phyloP scores from a whole-genome alignment of 2,888 invertebrate genomes.

The Salpingus planirostris region DNA sequence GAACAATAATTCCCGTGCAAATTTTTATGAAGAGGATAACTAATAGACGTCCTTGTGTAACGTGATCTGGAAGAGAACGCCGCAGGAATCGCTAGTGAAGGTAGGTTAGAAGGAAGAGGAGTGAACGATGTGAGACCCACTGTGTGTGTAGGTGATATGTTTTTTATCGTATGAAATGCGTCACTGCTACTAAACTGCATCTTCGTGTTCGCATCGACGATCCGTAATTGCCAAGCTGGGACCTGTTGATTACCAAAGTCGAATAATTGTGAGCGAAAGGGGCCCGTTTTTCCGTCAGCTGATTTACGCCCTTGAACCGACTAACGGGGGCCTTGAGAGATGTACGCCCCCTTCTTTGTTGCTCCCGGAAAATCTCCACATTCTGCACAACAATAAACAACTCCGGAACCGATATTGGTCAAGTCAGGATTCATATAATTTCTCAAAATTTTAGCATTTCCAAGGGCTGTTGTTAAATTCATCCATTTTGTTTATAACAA shows the following conservation, averaged over 20 bases:
- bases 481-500: too few species aligned
- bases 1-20: conserved; percentile 18
- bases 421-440: too few species aligned
- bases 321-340: conserved; percentile 12
- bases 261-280: conserved; percentile 11
- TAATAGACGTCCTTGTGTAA: too few species aligned
- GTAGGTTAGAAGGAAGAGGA: conserved; percentile 42
- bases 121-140: too few species aligned
- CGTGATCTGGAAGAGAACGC: conserved; percentile 14
- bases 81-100: conserved; percentile 21
- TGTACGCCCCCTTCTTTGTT: conserved; percentile 28
- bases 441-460: too few species aligned
- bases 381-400: too few species aligned
- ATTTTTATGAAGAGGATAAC: conserved; percentile 29
- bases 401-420: too few species aligned
- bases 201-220: conserved; percentile 11
- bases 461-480: too few species aligned
- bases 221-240: too few species aligned
- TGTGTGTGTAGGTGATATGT: conserved; percentile 31
- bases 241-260: conserved; percentile 21
- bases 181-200: conserved; percentile 28
- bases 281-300: conserved; percentile 17
- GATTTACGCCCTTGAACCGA: conserved; percentile 25
- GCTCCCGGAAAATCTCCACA: too few species aligned
- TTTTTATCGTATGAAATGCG: conserved; percentile 39